Evolutionary conservation across 2,113 vertebrate genomes (phyloP).

Genomic region (Thamnophis sirtalis): DNA sequence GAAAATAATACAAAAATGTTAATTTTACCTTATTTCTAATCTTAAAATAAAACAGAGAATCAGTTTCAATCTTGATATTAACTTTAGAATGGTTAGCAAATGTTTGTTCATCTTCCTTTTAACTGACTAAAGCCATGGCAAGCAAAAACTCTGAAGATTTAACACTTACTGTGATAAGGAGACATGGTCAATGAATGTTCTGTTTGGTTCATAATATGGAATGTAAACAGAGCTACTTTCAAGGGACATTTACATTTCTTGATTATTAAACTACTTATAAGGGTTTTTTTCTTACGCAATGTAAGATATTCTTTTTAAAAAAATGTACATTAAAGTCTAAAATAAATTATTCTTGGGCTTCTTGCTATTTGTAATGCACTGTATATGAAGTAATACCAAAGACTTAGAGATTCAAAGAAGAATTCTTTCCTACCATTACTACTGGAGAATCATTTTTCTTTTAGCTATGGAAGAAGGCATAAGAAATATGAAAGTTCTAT

Average conservation of each 20-base stretch:
- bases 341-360: not conserved
- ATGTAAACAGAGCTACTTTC: not conserved
- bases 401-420: conserved; percentile 13
- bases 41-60: not conserved
- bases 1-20: not conserved
- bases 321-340: not conserved
- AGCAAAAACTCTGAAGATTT: not conserved
- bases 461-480: conserved; percentile 31
- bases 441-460: conserved; percentile 37
- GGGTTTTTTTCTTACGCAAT: not conserved
- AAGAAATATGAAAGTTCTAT: conserved; percentile 56
- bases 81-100: not conserved
- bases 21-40: not conserved
- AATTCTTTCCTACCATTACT: conserved; percentile 29
- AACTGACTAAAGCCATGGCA: not conserved
- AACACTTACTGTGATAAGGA: not conserved
- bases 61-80: not conserved
- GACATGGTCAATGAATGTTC: not conserved
- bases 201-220: not conserved
- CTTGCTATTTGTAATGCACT: not conserved
- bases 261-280: not conserved
- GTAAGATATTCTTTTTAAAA: not conserved
- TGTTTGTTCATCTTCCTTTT: not conserved
- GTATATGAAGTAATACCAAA: not conserved
- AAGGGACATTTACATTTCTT: not conserved